Conservation (phyloP, 2,888 invertebrate species). For the Macaria liturata region DNA sequence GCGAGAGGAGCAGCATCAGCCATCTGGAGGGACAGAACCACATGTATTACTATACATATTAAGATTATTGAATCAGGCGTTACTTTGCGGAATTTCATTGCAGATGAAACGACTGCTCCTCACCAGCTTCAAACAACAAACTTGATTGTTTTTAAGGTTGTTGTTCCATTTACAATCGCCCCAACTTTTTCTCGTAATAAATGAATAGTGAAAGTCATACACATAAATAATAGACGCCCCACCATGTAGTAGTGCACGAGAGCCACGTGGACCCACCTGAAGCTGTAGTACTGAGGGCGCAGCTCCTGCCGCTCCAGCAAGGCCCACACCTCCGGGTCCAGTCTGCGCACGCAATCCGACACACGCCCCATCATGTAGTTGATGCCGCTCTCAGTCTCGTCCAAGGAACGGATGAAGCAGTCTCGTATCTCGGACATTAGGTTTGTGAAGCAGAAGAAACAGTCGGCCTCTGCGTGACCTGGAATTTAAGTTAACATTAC, state of each 20-base stretch:
- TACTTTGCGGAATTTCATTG: no score
- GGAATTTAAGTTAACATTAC: slow-evolving; percentile 21
- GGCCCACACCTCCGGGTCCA: slow-evolving; percentile 90
- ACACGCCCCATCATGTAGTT: slow-evolving; percentile 95
- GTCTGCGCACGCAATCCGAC: slow-evolving; percentile 88
- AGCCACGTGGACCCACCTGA: slow-evolving; percentile 86
- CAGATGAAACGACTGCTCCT: no score
- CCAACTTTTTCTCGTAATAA: no score
- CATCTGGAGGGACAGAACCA: slow-evolving; percentile 84
- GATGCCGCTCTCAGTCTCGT: slow-evolving; percentile 96
- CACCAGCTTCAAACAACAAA: no score
- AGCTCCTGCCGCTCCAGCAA: slow-evolving; percentile 92
- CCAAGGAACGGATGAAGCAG: slow-evolving; percentile 97
- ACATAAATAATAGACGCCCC: no score
- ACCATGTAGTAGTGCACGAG: no score
- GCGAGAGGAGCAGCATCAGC: slow-evolving; percentile 96
- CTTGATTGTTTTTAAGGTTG: no score
- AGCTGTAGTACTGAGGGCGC: slow-evolving; percentile 97
- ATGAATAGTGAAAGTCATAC: no score
- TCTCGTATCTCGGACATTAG: slow-evolving; percentile 99
- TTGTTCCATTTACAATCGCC: no score
- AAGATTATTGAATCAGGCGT: no score
- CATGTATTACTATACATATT: no score
- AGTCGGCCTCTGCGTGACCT: slow-evolving; percentile 98
- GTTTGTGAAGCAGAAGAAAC: slow-evolving; percentile 99